Base-by-base conservation (phyloP, 2,113 vertebrate species). In the Stictonetta naevosa region DNA sequence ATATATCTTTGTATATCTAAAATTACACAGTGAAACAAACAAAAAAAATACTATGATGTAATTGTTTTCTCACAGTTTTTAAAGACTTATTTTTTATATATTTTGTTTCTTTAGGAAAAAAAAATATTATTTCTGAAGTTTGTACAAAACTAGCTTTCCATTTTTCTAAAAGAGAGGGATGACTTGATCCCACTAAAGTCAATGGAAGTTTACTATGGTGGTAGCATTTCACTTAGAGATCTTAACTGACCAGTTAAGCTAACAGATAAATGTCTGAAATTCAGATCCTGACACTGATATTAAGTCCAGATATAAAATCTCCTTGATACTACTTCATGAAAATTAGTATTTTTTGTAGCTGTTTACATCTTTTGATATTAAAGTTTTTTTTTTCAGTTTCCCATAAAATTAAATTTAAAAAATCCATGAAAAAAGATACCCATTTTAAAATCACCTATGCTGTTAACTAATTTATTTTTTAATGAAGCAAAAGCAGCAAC, bases 371-470 rank as follows among this genome's bases (percentile, higher is more conserved):
- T 14, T n/a, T 78, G n/a, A 18, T 38, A 2, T 38, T 68, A 76
- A 52, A 55, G 28, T 2, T 25, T 79, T 77, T 77, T 3, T 53
- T 62, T 2, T 29, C 40, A 83, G 29, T 62, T 79, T 68, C 12
- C 3, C 4, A 42, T n/a, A 52, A 67, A 87, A 71, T 67, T 25
- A 67, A 90, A 71, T 71, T 29, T 14, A 16, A 69, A 59, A 40
- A 60, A 60, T 4, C 4, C 4, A 8, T 14, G 3, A 2, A 66
- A n/a, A 66, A 40, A n/a, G 1, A n/a, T 6, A 22, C 8, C 1
- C 4, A 46, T 91, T 91, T 92, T 40, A 2, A 88, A 77, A 80
- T 40, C 0, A 15, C 66, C 3, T 60, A 1, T 46, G 10, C 2
- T 67, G 19, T 75, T 77, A 59, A n/a, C 8, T 77, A 28, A 50